Base-by-base conservation (phyloP, 2,888 invertebrate genomes). In the Cephus sareptanus region DNA sequence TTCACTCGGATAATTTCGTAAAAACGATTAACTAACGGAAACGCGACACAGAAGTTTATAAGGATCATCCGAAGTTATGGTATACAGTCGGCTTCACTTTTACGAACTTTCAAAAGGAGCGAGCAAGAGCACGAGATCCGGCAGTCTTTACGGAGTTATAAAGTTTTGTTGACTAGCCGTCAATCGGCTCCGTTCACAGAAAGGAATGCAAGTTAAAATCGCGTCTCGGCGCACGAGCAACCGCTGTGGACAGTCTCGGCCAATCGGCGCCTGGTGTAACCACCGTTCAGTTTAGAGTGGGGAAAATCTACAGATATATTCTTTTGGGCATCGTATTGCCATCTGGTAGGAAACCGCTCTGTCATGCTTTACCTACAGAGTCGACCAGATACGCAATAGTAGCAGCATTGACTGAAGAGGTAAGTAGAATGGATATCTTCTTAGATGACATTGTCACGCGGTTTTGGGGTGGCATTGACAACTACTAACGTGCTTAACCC, bases 201-300 rank as follows among this genome's bases (percentile, higher is more conserved):
- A 82, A 82, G 85, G 85, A 84, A 86, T 82, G 85, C 85, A 84
- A 84, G 84, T 86, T 83, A 84, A 88, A 86, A 87, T 85, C 81
- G 80, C 76, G 79, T 79, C 80, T 79, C 74, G 75, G 75, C 79
- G 79, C 81, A 82, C 79, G 73, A 76, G 73, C 73, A 76, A 74
- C 74, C 69, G 76, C 76, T 74, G 74, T 34, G 30, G 74, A n/a
- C 34, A 4, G 74, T 56, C 35, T 34, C 34, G 34, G 30, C 74
- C 35, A 74, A 34, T 74, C 30, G 34, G 11, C 35, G 33, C 9
- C 34, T 56, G 23, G 2, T 56, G 23, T 23, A 23, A 56, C 40
- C 40, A 9, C 40, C 6, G 23, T 56, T 56, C 23, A 0, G 9
- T 56, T 56, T 56, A 9, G 23, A 56, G 40, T 56, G 40, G 40